Base-by-base conservation (phyloP, 2,797 vertebrate genomes). In the Bovichtus diacanthus region DNA sequence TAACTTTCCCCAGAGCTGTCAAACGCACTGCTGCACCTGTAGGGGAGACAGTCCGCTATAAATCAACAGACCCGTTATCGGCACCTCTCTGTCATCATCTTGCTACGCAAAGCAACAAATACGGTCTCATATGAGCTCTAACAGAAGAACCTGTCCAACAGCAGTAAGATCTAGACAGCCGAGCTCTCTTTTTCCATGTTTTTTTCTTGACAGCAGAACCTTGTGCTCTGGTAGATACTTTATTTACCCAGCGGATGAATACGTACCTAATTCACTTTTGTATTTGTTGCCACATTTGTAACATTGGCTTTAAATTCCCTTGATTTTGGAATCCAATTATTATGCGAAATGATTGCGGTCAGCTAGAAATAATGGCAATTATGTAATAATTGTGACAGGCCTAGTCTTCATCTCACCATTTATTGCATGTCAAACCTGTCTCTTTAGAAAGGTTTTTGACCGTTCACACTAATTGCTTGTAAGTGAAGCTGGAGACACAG, bases 381-480 rank as follows among this genome's bases (percentile, higher is more conserved):
- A 31, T 54, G 51, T 31, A 10, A 31, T 54, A 54, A 31, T n/a
- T 54, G 9, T 27, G 18, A 34, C 3, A 36, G 29, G 19, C 54
- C 1, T 6, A 2, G 29, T 55, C 21, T 15, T 15, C 1, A 43
- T 21, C 38, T 54, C 25, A 43, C 8, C 9, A 53, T 46, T 74
- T 55, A 50, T 54, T 63, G 46, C 2, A 2, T 43, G 47, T 72
- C 18, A 76, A 56, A 39, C 11, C 27, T 18, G 51, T 44, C 6
- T 70, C 39, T 73, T 43, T 7, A 38, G 10, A 70, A 53, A 59
- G 18, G 23, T 58, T 43, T 55, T 6, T 56, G 80, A 73, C 27
- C 2, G 1, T 21, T 43, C 29, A 34, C 50, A 34, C 50, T 54
- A 38, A 81, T 36, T 49, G 41, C 27, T 47, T 66, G 18, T 15